A percentile compares a stretch with the other conserved stretches of the same genome.
These are phyloP conservation scores for Lagorchestes hirsutus DNA, from an alignment of 2,797 vertebrate genomes.

Conservation along the genomic window DNA sequence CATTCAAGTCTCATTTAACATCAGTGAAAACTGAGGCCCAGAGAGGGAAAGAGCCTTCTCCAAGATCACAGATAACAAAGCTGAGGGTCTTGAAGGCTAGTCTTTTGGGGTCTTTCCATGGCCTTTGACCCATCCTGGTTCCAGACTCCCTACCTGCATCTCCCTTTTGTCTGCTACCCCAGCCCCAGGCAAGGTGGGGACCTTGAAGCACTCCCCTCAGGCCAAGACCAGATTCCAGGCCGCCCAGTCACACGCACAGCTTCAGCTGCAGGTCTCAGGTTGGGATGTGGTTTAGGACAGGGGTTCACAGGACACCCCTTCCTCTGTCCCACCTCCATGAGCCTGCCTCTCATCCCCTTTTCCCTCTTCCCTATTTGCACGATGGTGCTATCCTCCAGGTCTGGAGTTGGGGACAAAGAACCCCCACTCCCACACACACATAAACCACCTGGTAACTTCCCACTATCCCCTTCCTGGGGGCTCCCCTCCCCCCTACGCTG, in stretches of 20 bases:
- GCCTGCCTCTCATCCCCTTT: background rate
- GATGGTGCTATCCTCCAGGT: slow-evolving; percentile 61
- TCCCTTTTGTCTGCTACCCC: background rate
- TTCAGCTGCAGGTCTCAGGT: background rate
- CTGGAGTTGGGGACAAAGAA: slow-evolving; percentile 9
- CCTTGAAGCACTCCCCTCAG: too few species aligned
- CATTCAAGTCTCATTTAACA: background rate
- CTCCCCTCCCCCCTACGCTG: slow-evolving; percentile 14
- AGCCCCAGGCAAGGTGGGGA: background rate
- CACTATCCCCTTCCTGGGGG: slow-evolving; percentile 44
- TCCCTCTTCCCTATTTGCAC: background rate
- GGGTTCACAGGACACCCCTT: slow-evolving; percentile 13
- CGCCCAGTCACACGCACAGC: slow-evolving; percentile 34
- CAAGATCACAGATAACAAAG: background rate
- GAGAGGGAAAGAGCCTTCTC: background rate
- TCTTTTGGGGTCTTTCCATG: background rate
- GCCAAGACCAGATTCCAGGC: slow-evolving; percentile 42
- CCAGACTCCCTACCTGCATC: background rate
- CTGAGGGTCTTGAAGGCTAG: background rate
- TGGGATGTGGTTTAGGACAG: slow-evolving; percentile 12
- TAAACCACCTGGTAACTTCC: background rate
- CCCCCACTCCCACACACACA: background rate
- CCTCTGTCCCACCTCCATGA: background rate
- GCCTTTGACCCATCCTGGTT: background rate
- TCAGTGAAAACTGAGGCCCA: background rate